Evolutionary conservation across 2,797 vertebrate species (phyloP), one percentile per base, ranked within the genome.

Genomic region (Pangasius macronema): DNA sequence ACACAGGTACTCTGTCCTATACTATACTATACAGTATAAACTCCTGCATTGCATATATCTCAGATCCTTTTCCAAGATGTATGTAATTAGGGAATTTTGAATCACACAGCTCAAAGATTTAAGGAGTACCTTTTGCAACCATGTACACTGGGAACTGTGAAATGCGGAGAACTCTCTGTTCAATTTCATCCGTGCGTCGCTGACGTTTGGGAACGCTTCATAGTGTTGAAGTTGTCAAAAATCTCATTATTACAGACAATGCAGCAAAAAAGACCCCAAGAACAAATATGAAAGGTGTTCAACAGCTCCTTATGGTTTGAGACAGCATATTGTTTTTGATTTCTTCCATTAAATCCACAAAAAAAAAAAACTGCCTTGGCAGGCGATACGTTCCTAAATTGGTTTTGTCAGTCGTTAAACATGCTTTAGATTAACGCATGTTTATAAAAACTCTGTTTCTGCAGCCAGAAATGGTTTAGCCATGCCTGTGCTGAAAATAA

Each of bases 381-480:
- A 51, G 46, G 46, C 80, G 14, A 63, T 67, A 51, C 3, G n/a
- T 83, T 83, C 18, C n/a, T 68, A 83, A 83, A 83, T 22, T 53
- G n/a, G 4, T 83, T 83, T 53, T 53, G 61, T 68, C 42, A 67
- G 82, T 83, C 82, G 53, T 83, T 67, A 68, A 53, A 68, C 46
- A 68, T 83, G 63, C 61, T 53, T n/a, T 49, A 67, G n/a, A 83
- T 83, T 53, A 68, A 68, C 68, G 61, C 63, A 83, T 68, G 63
- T 83, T 51, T 51, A 33, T 51, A 33, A 33, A 53, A 83, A 24
- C 18, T 30, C 5, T 68, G 42, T 30, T 36, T 49, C 42, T 30
- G 18, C 39, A 65, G 27, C 27, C 61, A 82, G 42, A 27, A 16
- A 51, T 10, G 9, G 33, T 53, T 33, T 83, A 24, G 1, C 27